Evolutionary conservation across 2,113 vertebrate species (phyloP).

Genomic region (Falco punctatus): DNA sequence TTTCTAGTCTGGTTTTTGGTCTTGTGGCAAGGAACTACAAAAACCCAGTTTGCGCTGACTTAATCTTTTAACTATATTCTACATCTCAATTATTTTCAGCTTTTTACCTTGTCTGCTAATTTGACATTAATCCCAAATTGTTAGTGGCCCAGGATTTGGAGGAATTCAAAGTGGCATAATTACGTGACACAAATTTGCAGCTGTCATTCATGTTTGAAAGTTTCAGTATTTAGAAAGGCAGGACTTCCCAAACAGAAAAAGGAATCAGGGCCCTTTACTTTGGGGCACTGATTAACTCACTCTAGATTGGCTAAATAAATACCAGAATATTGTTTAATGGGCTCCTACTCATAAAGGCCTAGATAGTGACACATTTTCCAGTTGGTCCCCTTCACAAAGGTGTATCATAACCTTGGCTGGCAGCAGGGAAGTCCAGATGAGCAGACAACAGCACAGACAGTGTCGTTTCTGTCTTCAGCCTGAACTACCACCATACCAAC

Average conservation of each 20-base stretch:
- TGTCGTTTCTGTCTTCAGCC: not conserved
- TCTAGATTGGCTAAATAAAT: not conserved
- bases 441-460: not conserved
- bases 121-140: not conserved
- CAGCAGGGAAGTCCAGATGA: not conserved
- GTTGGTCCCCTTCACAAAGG: not conserved
- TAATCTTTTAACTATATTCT: not conserved
- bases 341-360: not conserved
- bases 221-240: not conserved
- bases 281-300: not conserved
- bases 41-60: not conserved
- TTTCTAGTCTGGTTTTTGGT: not conserved
- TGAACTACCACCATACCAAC: not conserved
- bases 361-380: not conserved
- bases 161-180: not conserved
- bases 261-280: not conserved
- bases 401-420: not conserved
- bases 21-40: not conserved
- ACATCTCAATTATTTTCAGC: not conserved
- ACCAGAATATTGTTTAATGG: not conserved
- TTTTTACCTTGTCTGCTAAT: not conserved
- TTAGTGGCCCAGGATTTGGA: not conserved
- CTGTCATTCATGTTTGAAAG: not conserved
- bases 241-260: not conserved
- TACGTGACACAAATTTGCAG: not conserved